Evolutionary conservation across 2,113 vertebrate species (phyloP).

Genomic region (Chlamydotis undulata): DNA sequence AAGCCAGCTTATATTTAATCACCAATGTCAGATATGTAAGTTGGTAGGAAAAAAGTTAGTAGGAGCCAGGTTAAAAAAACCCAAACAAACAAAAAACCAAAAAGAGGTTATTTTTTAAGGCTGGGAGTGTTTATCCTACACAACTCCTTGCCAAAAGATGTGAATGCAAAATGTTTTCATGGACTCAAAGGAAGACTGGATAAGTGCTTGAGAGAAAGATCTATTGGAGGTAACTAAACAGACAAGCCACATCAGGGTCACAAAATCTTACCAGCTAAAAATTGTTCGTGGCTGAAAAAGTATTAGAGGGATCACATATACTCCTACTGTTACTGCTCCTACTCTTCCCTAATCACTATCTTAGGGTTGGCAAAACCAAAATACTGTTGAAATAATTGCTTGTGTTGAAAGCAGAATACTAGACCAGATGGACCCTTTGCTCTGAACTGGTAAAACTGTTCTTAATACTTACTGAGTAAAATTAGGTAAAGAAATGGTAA

Average conservation of each 20-base stretch:
- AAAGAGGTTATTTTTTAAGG: background rate
- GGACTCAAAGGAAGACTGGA: background rate
- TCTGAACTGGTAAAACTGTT: background rate
- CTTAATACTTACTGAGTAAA: background rate
- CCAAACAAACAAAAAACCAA: background rate
- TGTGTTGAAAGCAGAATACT: background rate
- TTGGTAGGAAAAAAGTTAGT: background rate
- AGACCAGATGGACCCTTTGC: background rate
- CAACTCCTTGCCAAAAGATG: background rate
- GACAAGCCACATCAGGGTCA: background rate
- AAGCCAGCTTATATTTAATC: background rate
- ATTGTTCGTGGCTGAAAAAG: background rate
- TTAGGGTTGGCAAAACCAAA: background rate
- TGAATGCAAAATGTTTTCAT: background rate
- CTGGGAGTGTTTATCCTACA: background rate
- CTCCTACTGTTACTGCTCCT: background rate
- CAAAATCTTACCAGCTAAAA: background rate
- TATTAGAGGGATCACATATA: background rate
- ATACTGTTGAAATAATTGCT: background rate
- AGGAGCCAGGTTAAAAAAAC: background rate
- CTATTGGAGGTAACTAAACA: background rate
- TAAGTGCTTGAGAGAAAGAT: background rate
- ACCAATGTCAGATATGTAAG: background rate
- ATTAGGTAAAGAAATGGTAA: background rate
- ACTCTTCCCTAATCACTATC: background rate